Percentiles rank a stretch among this genome's conserved stretches.
phyloP scores from a whole-genome alignment of 1,140 invertebrate genomes.

The Caenorhabditis brenneri region DNA sequence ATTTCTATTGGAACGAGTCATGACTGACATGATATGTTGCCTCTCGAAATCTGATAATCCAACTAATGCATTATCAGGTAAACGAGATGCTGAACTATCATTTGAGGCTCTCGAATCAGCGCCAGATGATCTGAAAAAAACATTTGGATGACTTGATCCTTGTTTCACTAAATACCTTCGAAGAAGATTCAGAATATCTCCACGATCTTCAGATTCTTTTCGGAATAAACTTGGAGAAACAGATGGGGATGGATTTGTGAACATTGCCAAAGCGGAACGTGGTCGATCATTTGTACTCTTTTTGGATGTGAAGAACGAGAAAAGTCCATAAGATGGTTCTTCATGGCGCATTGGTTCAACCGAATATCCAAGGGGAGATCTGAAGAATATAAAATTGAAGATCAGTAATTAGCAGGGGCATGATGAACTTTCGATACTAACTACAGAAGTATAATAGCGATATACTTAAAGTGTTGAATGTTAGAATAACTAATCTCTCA shows the following conservation, averaged over 20 bases:
- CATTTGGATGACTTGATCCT: too few species aligned
- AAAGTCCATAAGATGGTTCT: slow-evolving; percentile 40
- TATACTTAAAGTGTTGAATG: too few species aligned
- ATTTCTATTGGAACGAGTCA: slow-evolving; percentile 43
- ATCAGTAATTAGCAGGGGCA: too few species aligned
- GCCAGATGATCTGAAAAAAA: slow-evolving; percentile 45
- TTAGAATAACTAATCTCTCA: too few species aligned
- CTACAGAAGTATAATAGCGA: too few species aligned
- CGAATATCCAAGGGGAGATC: not conserved
- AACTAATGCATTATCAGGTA: slow-evolving; percentile 53
- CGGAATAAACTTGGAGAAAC: not conserved
- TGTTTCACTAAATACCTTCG: not conserved
- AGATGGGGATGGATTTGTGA: slow-evolving; percentile 24
- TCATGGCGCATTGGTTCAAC: slow-evolving; percentile 33
- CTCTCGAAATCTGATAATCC: slow-evolving; percentile 51
- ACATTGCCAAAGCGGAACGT: slow-evolving; percentile 38
- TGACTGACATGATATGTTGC: slow-evolving; percentile 51
- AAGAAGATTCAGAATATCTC: slow-evolving; percentile 52
- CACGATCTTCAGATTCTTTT: slow-evolving; percentile 35
- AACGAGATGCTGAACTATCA: slow-evolving; percentile 43
- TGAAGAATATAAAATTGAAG: too few species aligned
- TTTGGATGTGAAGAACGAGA: slow-evolving; percentile 37
- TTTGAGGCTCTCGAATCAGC: slow-evolving; percentile 52
- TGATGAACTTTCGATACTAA: too few species aligned
- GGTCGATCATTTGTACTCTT: slow-evolving; percentile 25